Evolutionary conservation across 2,113 vertebrate species (phyloP).

Genomic region (Pionites leucogaster): DNA sequence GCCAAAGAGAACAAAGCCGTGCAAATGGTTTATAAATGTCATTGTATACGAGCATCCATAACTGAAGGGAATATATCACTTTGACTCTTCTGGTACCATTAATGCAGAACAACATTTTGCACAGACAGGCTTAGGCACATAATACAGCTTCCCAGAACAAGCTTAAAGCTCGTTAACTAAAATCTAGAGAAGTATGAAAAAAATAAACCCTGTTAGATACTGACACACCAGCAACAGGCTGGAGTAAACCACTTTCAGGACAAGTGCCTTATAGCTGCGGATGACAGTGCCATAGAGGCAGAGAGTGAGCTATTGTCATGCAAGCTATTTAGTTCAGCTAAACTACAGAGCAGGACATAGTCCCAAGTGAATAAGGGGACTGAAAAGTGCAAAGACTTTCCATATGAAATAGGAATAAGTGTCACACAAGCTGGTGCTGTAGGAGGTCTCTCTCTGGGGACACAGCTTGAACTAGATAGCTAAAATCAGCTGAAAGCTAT

Average conservation of each 20-base stretch:
- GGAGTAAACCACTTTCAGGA: neutral
- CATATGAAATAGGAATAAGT: neutral
- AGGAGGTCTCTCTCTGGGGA: slow-evolving; percentile 27
- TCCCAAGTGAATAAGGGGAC: neutral
- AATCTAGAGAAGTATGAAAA: neutral
- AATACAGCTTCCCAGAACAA: neutral
- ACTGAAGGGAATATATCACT: neutral
- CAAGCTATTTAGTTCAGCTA: neutral
- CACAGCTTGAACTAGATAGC: slow-evolving; percentile 20
- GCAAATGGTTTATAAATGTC: neutral
- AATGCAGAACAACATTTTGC: neutral
- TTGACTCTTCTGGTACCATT: neutral
- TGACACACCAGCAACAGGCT: neutral
- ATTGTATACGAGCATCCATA: neutral
- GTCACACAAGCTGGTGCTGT: neutral
- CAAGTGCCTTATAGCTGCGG: neutral
- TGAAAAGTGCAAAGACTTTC: slow-evolving; percentile 12
- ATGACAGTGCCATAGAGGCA: neutral
- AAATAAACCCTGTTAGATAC: neutral
- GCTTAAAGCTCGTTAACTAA: neutral
- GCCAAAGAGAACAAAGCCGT: neutral
- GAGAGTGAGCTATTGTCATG: neutral
- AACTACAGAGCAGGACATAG: neutral
- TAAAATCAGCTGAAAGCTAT: slow-evolving; percentile 47
- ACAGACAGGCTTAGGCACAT: neutral